Conservation (phyloP, 2,113 vertebrate genomes). For the Amblyopsis rosae region DNA sequence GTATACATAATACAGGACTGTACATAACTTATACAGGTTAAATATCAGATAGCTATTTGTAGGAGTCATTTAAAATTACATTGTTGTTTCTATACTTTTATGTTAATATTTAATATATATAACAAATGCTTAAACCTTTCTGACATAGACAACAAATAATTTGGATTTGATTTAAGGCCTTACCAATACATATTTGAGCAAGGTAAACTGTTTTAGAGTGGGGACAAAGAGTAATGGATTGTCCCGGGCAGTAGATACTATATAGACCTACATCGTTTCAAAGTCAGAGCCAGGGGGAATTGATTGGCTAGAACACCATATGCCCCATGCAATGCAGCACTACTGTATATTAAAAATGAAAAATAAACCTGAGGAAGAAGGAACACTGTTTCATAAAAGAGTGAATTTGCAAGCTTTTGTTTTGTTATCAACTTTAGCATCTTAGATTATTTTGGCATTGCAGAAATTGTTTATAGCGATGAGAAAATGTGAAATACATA, state of each 20-base stretch:
- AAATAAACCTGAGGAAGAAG: no score
- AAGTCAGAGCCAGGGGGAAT: slow-evolving; percentile 39
- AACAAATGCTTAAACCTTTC: no score
- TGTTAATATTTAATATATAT: neutral
- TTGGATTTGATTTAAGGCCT: no score
- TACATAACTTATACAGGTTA: neutral
- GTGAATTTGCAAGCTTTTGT: no score
- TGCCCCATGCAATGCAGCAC: slow-evolving; percentile 24
- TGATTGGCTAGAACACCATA: slow-evolving; percentile 46
- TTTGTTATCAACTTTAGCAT: no score
- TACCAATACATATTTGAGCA: slow-evolving; percentile 30
- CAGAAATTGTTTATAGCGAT: no score
- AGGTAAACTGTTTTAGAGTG: slow-evolving; percentile 50
- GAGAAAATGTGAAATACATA: no score
- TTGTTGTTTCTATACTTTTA: neutral
- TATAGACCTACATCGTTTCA: slow-evolving; percentile 41
- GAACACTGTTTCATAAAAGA: no score
- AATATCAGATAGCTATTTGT: neutral
- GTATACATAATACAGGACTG: neutral
- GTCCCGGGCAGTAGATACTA: slow-evolving; percentile 28
- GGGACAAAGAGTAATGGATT: slow-evolving; percentile 62
- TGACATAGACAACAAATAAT: no score
- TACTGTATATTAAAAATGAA: no score
- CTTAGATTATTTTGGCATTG: no score
- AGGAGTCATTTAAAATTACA: neutral